Conservation (phyloP, 2,113 vertebrate genomes). For the Oreochromis aureus region DNA sequence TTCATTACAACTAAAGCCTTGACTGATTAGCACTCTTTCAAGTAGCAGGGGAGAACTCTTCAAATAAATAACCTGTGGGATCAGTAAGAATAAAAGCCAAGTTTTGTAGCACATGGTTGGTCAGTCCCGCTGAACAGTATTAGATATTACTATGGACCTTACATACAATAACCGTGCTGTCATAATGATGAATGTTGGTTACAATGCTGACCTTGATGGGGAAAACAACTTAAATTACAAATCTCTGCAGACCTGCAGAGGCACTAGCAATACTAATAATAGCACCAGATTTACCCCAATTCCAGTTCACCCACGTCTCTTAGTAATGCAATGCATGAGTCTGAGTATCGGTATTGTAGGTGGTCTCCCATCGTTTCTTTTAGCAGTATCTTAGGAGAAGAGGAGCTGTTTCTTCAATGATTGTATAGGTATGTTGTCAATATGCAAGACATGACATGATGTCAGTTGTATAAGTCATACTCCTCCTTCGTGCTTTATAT, state of each 20-base stretch:
- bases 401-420: not conserved
- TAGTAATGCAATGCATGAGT: not conserved
- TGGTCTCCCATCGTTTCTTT: not conserved
- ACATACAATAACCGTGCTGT: not conserved
- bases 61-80: not conserved
- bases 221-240: conserved; percentile 16
- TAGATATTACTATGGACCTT: not conserved
- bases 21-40: not conserved
- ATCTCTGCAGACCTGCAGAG: not conserved
- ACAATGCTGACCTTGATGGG: not conserved
- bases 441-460: not conserved
- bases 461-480: not conserved
- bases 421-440: not conserved
- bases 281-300: not conserved
- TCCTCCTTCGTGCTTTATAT: not conserved
- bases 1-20: not conserved
- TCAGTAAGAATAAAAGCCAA: not conserved
- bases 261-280: not conserved
- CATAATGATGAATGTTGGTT: conserved; percentile 17
- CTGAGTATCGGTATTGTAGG: not conserved
- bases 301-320: not conserved
- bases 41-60: not conserved
- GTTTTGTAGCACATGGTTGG: not conserved
- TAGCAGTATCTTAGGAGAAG: not conserved
- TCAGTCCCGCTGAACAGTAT: not conserved